Base-by-base conservation (phyloP, 2,797 vertebrate genomes). In the Coregonus suidteri region DNA sequence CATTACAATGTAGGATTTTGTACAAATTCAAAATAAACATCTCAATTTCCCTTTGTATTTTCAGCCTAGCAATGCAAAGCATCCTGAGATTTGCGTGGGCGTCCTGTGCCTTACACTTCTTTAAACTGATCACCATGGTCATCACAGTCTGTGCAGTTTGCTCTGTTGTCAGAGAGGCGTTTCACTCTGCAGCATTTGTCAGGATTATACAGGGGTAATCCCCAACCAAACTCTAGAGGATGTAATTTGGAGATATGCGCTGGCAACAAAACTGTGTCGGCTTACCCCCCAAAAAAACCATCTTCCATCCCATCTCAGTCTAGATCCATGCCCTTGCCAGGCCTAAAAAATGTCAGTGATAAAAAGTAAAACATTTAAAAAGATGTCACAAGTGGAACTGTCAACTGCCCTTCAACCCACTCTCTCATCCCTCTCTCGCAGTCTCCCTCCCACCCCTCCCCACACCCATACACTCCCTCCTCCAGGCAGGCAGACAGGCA, bases 201-300 rank as follows among this genome's bases (percentile, higher is more conserved):
- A 90, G 91, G 92, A 93, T 93, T 93, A 93, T 85, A 92, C 84
- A 89, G 81, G 86, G 88, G 82, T 93, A 93, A 94, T 92, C 91
- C 90, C 84, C 77, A 86, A 90, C 90, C 90, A 90, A 92, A 90
- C 89, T 91, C 89, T 84, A 86, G 88, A 91, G 93, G 91, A 92
- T 91, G 89, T 90, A 81, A 92, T 91, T 91, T 92, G 85, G 90
- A 88, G 90, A 92, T 92, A 90, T 90, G 87, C 76, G 84, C 89
- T 84, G 84, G 89, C 90, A 87, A 86, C 82, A 77, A 90, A 90
- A 91, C 88, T 88, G 85, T 90, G 89, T 89, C 85, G 81, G 88
- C 87, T 92, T 88, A 89, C 85, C 86, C 83, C 84, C 85, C 80
- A 79, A 88, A 87, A 41, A 13, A 78, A 71, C 82, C 81, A 81